Evolutionary conservation across 2,888 invertebrate species (phyloP).

Genomic region (Mesorhabditis belari): DNA sequence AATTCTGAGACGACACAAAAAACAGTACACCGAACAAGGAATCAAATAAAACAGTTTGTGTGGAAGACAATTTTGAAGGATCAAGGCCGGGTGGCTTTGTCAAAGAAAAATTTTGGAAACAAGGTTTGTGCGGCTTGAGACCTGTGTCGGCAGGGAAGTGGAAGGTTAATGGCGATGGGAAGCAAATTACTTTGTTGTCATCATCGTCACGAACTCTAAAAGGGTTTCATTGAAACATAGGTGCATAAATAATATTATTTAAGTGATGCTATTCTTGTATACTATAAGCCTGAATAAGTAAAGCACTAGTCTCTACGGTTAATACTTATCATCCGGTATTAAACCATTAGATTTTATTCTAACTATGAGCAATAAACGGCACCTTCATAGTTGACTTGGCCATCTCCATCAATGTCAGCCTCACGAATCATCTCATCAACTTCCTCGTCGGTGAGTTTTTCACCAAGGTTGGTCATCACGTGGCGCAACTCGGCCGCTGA

Average conservation of each 20-base stretch:
- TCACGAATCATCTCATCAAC: constrained; percentile 97
- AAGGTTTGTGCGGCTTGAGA: background rate
- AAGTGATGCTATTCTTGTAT: background rate
- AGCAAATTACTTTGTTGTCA: constrained; percentile 48
- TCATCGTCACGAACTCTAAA: constrained; percentile 52
- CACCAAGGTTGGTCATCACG: constrained; percentile 99
- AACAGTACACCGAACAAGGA: no score
- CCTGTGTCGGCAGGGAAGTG: background rate
- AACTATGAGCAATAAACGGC: no score
- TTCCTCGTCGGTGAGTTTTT: constrained; percentile 97
- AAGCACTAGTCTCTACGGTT: background rate
- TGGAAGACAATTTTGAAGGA: no score
- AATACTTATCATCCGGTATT: no score
- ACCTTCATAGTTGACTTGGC: constrained; percentile 82
- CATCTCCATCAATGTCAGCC: constrained; percentile 97
- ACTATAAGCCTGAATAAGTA: no score
- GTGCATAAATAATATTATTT: background rate
- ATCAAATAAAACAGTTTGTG: no score
- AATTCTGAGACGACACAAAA: no score
- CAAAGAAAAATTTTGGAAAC: no score
- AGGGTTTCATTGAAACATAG: background rate
- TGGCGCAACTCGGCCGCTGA: constrained; percentile 95
- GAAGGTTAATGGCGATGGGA: background rate
- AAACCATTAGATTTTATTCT: no score
- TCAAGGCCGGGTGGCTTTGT: no score